phyloP scores from a whole-genome alignment of 1,140 invertebrate species.

The Agrilus planipennis region DNA sequence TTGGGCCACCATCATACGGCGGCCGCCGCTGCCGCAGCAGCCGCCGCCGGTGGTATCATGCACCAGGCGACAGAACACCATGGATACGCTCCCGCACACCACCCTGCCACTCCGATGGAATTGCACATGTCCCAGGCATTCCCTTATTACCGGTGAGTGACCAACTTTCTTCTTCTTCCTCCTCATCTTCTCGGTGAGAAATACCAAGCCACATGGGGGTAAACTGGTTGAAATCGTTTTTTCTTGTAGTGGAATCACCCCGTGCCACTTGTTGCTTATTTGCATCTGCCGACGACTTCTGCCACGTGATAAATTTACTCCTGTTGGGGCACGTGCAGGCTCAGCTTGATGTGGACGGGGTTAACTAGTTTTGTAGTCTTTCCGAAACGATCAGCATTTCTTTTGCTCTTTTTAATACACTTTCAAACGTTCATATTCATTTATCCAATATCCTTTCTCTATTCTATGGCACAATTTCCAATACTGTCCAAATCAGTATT shows the following conservation, averaged over 20 bases:
- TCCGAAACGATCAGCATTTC: too few relatives aligned
- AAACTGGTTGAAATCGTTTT: too few relatives aligned
- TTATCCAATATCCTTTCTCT: too few relatives aligned
- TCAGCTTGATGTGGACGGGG: too few relatives aligned
- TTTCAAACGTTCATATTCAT: too few relatives aligned
- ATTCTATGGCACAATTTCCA: too few relatives aligned
- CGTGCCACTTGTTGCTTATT: slow-evolving; percentile 30
- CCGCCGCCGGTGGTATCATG: slow-evolving; percentile 52
- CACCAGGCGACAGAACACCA: slow-evolving; percentile 40
- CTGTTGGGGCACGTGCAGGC: slow-evolving; percentile 24
- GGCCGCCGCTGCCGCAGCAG: slow-evolving; percentile 37
- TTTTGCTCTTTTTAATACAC: too few relatives aligned
- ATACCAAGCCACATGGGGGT: too few relatives aligned
- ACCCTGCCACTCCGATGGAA: slow-evolving; percentile 67
- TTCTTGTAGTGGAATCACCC: too few relatives aligned
- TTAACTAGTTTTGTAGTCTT: too few relatives aligned
- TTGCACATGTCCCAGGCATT: slow-evolving; percentile 78
- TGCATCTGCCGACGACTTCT: slow-evolving; percentile 21
- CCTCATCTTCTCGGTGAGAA: neutral
- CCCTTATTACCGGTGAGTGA: slow-evolving; percentile 70
- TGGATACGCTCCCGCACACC: slow-evolving; percentile 33
- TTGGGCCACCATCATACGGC: slow-evolving; percentile 48
- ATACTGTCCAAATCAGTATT: too few relatives aligned
- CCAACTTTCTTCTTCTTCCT: too few relatives aligned
- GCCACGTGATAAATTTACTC: slow-evolving; percentile 27